Evolutionary conservation across 2,888 invertebrate genomes (phyloP).

Genomic region (Laothoe populi): DNA sequence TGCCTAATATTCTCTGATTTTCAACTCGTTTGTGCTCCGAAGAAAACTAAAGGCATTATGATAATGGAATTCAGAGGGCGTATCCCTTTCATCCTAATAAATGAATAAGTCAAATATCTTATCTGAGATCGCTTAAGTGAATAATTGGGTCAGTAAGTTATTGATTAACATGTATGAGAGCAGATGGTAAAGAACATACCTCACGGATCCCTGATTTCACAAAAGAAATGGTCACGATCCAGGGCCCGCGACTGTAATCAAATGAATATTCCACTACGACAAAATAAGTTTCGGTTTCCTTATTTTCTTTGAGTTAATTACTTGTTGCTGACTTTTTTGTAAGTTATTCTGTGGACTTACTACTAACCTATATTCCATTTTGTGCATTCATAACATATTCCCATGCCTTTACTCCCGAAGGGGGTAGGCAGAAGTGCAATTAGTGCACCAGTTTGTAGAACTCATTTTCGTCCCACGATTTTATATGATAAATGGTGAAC

Average conservation of each 20-base stretch:
- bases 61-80: not conserved
- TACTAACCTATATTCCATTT: too few species aligned
- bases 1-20: too few species aligned
- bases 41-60: not conserved
- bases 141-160: slow-evolving; percentile 27
- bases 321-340: not conserved
- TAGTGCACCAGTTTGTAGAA: too few species aligned
- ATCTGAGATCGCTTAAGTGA: slow-evolving; percentile 2
- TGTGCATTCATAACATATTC: too few species aligned
- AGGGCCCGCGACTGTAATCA: not conserved
- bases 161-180: slow-evolving; percentile 26
- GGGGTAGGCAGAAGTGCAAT: too few species aligned
- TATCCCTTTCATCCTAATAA: not conserved
- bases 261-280: not conserved
- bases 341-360: not conserved
- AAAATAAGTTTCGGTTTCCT: not conserved
- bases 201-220: slow-evolving; percentile 13
- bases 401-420: too few species aligned
- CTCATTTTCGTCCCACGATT: not conserved
- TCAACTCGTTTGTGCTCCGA: not conserved
- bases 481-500: too few species aligned
- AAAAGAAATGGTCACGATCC: not conserved
- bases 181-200: slow-evolving; percentile 9
- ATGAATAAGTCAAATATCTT: slow-evolving; percentile 4
- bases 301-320: not conserved